Evolutionary conservation across 1,140 invertebrate genomes (phyloP).

Genomic region (Halesus radiatus): DNA sequence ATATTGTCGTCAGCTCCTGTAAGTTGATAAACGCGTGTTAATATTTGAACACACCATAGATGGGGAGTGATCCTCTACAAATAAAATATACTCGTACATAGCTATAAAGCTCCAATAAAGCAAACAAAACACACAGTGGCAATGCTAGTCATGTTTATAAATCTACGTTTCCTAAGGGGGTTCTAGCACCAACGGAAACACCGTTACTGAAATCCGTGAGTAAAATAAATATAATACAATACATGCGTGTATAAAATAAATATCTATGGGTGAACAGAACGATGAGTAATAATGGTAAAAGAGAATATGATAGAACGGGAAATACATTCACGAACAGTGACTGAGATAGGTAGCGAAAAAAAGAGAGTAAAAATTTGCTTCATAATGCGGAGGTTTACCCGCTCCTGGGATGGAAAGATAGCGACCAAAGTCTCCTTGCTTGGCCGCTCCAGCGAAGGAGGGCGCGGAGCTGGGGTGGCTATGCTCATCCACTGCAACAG

Average conservation of each 20-base stretch:
- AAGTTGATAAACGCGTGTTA: conserved; percentile 51
- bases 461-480: conserved; percentile 63
- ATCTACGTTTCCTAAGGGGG: conserved; percentile 20
- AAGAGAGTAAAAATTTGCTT: conserved; percentile 41
- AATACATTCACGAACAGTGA: conserved; percentile 37
- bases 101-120: conserved; percentile 26
- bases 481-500: conserved; percentile 73
- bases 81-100: conserved; percentile 9
- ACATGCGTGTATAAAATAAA: conserved; percentile 18
- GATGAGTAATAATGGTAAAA: conserved; percentile 2
- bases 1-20: conserved; percentile 72
- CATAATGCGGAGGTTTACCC: conserved; percentile 67
- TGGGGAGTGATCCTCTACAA: neutral
- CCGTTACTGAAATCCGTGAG: conserved; percentile 24
- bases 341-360: conserved; percentile 38
- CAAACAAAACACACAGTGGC: conserved; percentile 23
- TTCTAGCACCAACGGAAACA: conserved; percentile 28
- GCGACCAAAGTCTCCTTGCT: conserved; percentile 76
- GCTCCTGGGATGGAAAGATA: conserved; percentile 80
- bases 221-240: conserved; percentile 12
- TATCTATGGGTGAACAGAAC: conserved; percentile 1
- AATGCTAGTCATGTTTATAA: conserved; percentile 1
- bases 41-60: neutral
- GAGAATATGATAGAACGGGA: conserved; percentile 11
- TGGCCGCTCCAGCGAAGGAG: conserved; percentile 54